These are phyloP conservation scores for Gavialis gangeticus DNA, from an alignment of 2,113 vertebrate species.

Conservation along the genomic window DNA sequence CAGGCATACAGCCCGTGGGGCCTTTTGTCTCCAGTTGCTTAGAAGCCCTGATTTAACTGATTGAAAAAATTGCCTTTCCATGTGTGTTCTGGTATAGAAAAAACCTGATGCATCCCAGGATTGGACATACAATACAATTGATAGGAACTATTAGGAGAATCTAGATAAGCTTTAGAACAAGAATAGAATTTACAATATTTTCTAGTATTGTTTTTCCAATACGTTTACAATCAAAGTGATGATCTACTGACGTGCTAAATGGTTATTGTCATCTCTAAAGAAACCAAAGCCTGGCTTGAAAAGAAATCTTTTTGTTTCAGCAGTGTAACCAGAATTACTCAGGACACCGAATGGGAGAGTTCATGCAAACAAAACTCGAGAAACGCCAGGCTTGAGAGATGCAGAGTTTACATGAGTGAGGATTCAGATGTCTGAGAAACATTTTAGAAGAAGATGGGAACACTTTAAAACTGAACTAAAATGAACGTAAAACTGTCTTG, in stretches of 20 bases:
- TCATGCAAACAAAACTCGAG: background rate
- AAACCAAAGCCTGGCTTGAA: background rate
- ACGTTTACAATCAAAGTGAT: background rate
- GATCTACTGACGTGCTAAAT: background rate
- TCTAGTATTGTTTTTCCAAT: background rate
- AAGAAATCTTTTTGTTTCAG: background rate
- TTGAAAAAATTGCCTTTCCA: slow-evolving; percentile 41
- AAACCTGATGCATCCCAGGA: background rate
- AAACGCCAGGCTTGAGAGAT: background rate
- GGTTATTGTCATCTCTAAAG: background rate
- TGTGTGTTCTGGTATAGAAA: background rate
- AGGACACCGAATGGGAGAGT: background rate
- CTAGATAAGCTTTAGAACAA: background rate
- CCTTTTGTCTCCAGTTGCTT: too few species aligned
- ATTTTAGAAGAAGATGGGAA: background rate
- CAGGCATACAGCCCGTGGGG: too few species aligned
- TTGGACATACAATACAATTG: background rate
- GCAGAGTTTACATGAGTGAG: background rate
- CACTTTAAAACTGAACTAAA: background rate
- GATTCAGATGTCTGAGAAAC: background rate
- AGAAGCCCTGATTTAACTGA: slow-evolving; percentile 26
- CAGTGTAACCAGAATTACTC: background rate
- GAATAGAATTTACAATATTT: background rate
- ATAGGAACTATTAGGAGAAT: background rate
- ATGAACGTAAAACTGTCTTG: background rate